phyloP scores from a whole-genome alignment of 2,113 vertebrate species.

The Pyxicephalus adspersus region DNA sequence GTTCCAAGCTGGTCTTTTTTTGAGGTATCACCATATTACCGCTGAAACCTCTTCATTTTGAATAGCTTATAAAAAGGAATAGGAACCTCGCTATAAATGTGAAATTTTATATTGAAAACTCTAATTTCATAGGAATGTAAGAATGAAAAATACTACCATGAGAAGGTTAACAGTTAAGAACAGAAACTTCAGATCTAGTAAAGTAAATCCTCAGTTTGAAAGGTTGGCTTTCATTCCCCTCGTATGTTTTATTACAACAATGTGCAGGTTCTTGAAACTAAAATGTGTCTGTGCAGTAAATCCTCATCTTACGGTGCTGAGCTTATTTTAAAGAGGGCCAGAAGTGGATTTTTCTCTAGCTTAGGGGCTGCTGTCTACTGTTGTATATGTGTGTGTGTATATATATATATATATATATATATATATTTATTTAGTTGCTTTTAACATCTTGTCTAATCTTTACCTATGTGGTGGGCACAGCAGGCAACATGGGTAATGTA shows the following conservation, averaged over 20 bases:
- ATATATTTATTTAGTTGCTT: no score
- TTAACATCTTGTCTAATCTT: no score
- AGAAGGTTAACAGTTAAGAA: conserved; percentile 36
- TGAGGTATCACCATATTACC: conserved; percentile 1
- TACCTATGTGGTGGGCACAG: no score
- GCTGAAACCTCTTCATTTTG: conserved; percentile 11
- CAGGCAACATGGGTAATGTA: no score
- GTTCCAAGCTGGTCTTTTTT: background rate
- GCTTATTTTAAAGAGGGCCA: background rate
- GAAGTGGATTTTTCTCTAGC: no score
- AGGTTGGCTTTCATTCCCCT: conserved; percentile 1
- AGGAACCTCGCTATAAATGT: conserved; percentile 7
- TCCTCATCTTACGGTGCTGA: background rate
- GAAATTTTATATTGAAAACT: conserved; percentile 2
- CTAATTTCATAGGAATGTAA: background rate
- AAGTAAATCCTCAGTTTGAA: background rate
- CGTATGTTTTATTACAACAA: background rate
- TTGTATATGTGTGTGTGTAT: no score
- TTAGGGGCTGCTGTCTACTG: no score
- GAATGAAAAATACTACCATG: background rate
- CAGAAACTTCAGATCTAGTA: background rate
- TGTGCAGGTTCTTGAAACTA: background rate
- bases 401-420: no score
- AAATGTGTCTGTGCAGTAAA: conserved; percentile 22
- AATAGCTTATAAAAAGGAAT: conserved; percentile 6